Evolutionary conservation across 2,797 vertebrate genomes (phyloP).

Genomic region (Tamandua tetradactyla): DNA sequence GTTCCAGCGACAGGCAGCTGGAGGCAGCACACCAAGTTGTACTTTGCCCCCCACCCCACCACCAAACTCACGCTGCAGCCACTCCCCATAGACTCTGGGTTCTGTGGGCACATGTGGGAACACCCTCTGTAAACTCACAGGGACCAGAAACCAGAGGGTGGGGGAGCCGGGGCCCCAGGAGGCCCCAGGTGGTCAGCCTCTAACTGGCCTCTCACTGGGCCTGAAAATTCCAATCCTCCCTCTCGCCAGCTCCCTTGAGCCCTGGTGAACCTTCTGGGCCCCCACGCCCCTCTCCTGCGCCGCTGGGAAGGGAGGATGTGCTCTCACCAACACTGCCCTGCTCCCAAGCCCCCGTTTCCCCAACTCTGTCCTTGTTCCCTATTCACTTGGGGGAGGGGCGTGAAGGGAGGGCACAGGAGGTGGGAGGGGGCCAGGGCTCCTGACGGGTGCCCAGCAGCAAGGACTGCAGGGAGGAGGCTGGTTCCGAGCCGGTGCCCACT

Average conservation of each 20-base stretch:
- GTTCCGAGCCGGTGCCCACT: background rate
- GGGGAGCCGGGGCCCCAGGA: no score
- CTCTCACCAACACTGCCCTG: background rate
- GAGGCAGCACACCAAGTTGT: accelerated
- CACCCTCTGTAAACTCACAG: background rate
- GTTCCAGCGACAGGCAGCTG: accelerated
- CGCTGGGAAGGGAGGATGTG: background rate
- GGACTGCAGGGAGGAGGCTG: background rate
- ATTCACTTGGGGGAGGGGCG: background rate
- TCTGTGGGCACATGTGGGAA: background rate
- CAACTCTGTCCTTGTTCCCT: background rate
- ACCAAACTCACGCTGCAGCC: no score
- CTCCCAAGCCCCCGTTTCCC: background rate
- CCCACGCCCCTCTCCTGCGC: background rate
- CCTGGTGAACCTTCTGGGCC: background rate
- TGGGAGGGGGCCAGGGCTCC: background rate
- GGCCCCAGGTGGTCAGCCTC: background rate
- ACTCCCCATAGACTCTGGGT: background rate
- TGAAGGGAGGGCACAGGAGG: background rate
- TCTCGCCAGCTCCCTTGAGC: background rate
- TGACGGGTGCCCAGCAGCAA: background rate
- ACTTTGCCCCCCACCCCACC: background rate
- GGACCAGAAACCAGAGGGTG: background rate
- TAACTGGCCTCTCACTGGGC: background rate
- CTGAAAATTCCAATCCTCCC: background rate